Base-by-base conservation (phyloP, 2,797 vertebrate genomes). In the Anableps anableps region DNA sequence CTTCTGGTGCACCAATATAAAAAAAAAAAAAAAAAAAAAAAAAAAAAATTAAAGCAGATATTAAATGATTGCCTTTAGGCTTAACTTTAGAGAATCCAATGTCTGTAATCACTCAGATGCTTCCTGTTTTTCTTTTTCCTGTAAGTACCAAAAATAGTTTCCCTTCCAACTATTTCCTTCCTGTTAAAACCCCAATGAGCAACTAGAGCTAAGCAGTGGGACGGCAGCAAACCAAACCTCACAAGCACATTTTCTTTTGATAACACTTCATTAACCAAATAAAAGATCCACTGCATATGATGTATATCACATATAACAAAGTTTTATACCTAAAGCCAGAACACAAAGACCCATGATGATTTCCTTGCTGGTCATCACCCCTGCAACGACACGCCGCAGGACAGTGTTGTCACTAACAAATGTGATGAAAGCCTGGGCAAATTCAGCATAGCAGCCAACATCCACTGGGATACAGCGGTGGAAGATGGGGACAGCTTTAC, bases 281-380 rank as follows among this genome's bases (percentile, higher is more conserved):
- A 21, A 55, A 68, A 23, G 19, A 36, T 66, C 31, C 45, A 34
- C 9, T 5, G 6, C 31, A 62, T 11, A 21, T 17, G 9, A 4
- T 23, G 26, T 17, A 2, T 60, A 17, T 29, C 7, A 53, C 21
- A 73, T 4, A 41, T 53, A 51, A 58, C 2, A 2, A 31, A 38
- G 72, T 13, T 58, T 77, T 73, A 5, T 93, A 99, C 99, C 98
- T 95, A 99, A 96, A 90, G 99, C 97, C 85, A 99, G 96, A 89
- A 99, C 89, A 94, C 99, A 99, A 92, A 99, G 97, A 93, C 97
- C 98, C 95, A 99, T 96, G 95, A 99, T 99, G 94, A 98, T 98
- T 94, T 99, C 98, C 96, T 98, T 99, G 96, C 97, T 99, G 95
- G 97, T 97, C 97, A 99, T 97, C 93, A 99, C 96, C 89, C 99